These are phyloP conservation scores for Hirtodrosophila histrioides DNA, from an alignment of 2,888 invertebrate genomes.

Conservation along the genomic window DNA sequence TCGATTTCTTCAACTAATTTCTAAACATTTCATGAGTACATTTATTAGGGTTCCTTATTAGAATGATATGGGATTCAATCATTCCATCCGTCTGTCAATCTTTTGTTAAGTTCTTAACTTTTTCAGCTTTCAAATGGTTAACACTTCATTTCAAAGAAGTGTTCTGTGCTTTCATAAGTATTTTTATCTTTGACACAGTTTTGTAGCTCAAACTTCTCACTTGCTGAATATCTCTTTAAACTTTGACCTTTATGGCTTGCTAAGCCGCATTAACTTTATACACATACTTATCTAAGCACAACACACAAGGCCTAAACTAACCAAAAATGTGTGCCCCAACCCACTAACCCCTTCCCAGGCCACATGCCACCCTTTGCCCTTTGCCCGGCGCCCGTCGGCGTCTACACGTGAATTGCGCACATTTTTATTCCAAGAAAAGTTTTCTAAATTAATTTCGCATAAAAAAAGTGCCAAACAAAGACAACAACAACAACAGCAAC, in stretches of 20 bases:
- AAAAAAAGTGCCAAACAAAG: slow-evolving; percentile 51
- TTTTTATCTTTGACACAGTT: slow-evolving; percentile 6
- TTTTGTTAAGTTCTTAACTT: too few relatives aligned
- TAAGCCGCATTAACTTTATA: slow-evolving; percentile 40
- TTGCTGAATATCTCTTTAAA: slow-evolving; percentile 10
- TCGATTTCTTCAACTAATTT: too few relatives aligned
- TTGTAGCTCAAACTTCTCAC: slow-evolving; percentile 12
- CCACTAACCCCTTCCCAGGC: not conserved
- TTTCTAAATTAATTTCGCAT: slow-evolving; percentile 75
- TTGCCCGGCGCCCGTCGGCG: not conserved
- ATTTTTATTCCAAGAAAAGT: slow-evolving; percentile 55
- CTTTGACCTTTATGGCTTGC: slow-evolving; percentile 35
- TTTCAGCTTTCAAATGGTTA: not conserved
- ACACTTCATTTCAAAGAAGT: not conserved
- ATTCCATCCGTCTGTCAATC: too few relatives aligned
- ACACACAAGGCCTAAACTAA: slow-evolving; percentile 17
- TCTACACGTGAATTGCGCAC: slow-evolving; percentile 39
- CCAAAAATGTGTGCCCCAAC: slow-evolving; percentile 2
- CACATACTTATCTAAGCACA: slow-evolving; percentile 24
- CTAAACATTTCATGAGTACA: too few relatives aligned
- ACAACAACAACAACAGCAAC: slow-evolving; percentile 28
- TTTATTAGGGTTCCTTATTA: too few relatives aligned
- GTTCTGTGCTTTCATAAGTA: not conserved
- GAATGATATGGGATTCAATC: too few relatives aligned
- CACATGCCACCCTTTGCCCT: not conserved